These are phyloP conservation scores for Asteroscopus sphinx DNA, from an alignment of 2,888 invertebrate species.

Conservation along the genomic window DNA sequence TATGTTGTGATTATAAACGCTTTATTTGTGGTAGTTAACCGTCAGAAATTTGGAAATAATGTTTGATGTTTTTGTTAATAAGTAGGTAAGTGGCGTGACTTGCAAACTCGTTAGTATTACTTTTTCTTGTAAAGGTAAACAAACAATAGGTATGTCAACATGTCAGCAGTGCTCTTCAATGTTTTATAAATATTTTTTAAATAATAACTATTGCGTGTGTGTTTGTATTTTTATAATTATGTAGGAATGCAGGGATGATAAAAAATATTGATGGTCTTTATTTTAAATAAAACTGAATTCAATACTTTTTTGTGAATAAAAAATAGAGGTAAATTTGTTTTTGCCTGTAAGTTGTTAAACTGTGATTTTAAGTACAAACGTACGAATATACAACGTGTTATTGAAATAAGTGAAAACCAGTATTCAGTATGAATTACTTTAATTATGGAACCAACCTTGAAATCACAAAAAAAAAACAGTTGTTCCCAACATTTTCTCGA, in stretches of 20 bases:
- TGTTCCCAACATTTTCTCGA: too few species aligned
- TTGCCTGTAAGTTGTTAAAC: too few species aligned
- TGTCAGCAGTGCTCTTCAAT: constrained; percentile 33
- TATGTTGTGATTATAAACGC: constrained; percentile 45
- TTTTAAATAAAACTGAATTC: too few species aligned
- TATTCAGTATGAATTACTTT: too few species aligned
- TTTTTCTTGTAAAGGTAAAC: constrained; percentile 42
- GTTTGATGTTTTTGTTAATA: constrained; percentile 58
- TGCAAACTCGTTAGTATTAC: constrained; percentile 38
- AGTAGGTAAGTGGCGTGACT: constrained; percentile 61
- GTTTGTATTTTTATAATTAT: constrained; percentile 5
- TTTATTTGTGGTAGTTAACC: constrained; percentile 53
- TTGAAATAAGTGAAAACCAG: too few species aligned
- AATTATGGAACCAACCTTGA: too few species aligned
- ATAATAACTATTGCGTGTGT: constrained; percentile 31
- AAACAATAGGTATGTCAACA: too few species aligned
- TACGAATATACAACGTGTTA: too few species aligned
- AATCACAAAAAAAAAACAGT: too few species aligned
- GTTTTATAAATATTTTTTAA: constrained; percentile 24
- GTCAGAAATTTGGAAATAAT: constrained; percentile 47
- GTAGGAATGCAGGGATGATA: neutral
- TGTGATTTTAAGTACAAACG: too few species aligned
- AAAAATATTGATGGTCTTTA: neutral
- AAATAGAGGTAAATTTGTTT: too few species aligned
- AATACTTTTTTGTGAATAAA: too few species aligned